phyloP scores from a whole-genome alignment of 2,113 vertebrate genomes.

The Cynoglossus semilaevis region DNA sequence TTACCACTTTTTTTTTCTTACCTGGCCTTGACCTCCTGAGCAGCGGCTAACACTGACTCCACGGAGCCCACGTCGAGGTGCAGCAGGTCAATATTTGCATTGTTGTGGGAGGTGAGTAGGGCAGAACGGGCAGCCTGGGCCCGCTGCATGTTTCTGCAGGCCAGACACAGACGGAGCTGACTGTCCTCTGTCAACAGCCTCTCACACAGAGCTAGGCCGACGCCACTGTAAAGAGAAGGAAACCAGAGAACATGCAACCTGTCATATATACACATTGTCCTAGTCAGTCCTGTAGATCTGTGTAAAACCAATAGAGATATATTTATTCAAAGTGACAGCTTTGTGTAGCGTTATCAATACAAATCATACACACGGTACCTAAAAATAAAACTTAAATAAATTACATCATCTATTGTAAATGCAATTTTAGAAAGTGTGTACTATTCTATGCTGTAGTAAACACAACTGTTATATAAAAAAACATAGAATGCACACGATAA shows the following conservation, averaged over 20 bases:
- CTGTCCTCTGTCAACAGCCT: slow-evolving; percentile 80
- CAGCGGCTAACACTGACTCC: slow-evolving; percentile 80
- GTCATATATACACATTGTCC: too few relatives aligned
- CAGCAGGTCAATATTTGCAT: slow-evolving; percentile 76
- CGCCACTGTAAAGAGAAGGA: slow-evolving; percentile 76
- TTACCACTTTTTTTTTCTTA: neutral
- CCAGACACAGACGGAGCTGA: slow-evolving; percentile 84
- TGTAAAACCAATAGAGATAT: too few relatives aligned
- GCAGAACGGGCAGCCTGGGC: slow-evolving; percentile 73
- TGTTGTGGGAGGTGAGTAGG: slow-evolving; percentile 72
- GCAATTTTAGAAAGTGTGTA: too few relatives aligned
- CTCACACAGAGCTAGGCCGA: slow-evolving; percentile 86
- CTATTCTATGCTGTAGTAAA: too few relatives aligned
- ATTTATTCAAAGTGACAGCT: neutral
- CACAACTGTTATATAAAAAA: too few relatives aligned
- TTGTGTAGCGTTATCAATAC: too few relatives aligned
- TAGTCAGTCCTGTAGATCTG: too few relatives aligned
- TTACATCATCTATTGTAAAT: too few relatives aligned
- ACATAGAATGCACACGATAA: too few relatives aligned
- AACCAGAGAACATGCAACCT: neutral
- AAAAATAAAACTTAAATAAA: too few relatives aligned
- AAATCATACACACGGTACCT: too few relatives aligned
- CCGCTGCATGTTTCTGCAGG: slow-evolving; percentile 82
- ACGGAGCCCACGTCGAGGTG: slow-evolving; percentile 83
- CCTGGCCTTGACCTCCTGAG: slow-evolving; percentile 82